Evolutionary conservation across 2,797 vertebrate genomes (phyloP), one percentile per base, ranked within the genome.

Genomic region (Melanotaenia boesemani): DNA sequence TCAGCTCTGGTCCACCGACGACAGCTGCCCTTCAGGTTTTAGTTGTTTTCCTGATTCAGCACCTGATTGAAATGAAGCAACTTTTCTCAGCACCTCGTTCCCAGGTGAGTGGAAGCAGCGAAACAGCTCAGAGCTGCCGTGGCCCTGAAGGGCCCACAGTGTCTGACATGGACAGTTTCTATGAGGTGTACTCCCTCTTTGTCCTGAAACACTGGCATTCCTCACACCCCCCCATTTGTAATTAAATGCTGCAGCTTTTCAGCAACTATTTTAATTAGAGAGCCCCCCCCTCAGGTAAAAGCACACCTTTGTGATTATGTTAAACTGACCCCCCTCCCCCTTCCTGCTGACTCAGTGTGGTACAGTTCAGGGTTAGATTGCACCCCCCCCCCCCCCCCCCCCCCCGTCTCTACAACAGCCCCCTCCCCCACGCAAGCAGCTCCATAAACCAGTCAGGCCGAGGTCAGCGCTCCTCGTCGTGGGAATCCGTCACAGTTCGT

Each of bases 201-300:
- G 36, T 37, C 36, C 9, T 37, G 44, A 41, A 32, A 52, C 41
- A 61, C 39, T n/a, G 52, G 72, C 63, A 59, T 76, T 84, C 73
- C 69, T 59, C 8, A 22, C 55, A 34, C 72, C 60, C 48, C 28
- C 37, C 34, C 63, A 50, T 57, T 69, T 70, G 57, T 86, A 77
- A 89, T 78, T 72, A 59, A 79, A 78, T 70, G 50, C 77, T 70
- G 34, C 37, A 57, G 68, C 63, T 68, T 37, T 84, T 82, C 63
- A 76, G 71, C 55, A 66, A 13, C 64, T 70, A 24, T 74, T 85
- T 79, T 86, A 87, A 92, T 91, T 79, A 92, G 62, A 91, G 84
- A 85, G 74, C 26, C 8, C 34, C 46, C 7, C 55, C 50, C 50
- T 67, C 34, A 20, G 55, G 81, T 83, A 80, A 85, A 82, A 76